Evolutionary conservation across 2,113 vertebrate genomes (phyloP).

Genomic region (Etia nguti): DNA sequence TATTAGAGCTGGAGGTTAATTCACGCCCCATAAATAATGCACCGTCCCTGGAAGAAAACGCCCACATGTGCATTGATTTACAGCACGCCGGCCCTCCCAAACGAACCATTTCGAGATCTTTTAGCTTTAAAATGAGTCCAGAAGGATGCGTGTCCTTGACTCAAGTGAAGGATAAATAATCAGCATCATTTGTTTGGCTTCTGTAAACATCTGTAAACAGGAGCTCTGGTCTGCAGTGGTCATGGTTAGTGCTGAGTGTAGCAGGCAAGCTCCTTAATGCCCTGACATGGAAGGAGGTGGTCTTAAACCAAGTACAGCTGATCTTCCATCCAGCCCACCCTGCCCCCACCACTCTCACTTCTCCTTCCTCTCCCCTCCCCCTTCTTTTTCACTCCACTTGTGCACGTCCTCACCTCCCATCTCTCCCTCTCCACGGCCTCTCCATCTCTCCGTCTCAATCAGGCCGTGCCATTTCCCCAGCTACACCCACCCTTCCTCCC

Average conservation of each 20-base stretch:
- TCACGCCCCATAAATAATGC: slow-evolving; percentile 35
- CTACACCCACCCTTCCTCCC: background rate
- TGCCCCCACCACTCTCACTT: slow-evolving; percentile 25
- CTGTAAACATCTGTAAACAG: background rate
- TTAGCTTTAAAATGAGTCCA: background rate
- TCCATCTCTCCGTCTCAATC: slow-evolving; percentile 56
- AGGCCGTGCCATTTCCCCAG: slow-evolving; percentile 30
- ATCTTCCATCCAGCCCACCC: slow-evolving; percentile 6
- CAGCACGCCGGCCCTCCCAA: background rate
- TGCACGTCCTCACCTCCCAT: background rate
- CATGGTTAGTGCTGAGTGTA: background rate
- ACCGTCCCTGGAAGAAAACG: background rate
- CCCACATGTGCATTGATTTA: background rate
- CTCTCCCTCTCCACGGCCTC: background rate
- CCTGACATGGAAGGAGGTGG: background rate
- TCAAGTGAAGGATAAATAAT: background rate
- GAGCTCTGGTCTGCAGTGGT: background rate
- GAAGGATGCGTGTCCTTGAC: slow-evolving; percentile 27
- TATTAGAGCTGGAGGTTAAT: slow-evolving; percentile 11
- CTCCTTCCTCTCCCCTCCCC: slow-evolving; percentile 10
- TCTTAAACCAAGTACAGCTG: background rate
- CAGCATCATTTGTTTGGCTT: background rate
- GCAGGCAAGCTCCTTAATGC: background rate
- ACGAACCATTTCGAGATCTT: background rate
- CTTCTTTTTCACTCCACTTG: background rate